Percentiles rank a stretch among this genome's conserved stretches.
Conservation (phyloP, 2,888 invertebrate species). For the Cheilosia soror region DNA sequence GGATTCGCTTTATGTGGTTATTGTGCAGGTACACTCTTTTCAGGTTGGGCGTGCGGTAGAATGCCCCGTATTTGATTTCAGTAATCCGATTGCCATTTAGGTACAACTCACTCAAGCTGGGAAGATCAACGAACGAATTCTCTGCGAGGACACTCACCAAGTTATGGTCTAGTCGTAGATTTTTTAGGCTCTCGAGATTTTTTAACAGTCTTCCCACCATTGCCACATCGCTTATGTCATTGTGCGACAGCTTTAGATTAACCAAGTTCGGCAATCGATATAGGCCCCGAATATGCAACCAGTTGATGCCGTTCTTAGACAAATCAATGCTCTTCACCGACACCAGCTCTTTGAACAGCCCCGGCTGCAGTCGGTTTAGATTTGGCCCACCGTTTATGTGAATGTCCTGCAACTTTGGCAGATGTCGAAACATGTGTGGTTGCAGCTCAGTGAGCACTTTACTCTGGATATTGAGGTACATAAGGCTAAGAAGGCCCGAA, state of each 20-base stretch:
- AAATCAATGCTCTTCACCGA: slow-evolving; percentile 90
- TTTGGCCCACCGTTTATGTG: slow-evolving; percentile 89
- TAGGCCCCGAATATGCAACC: slow-evolving; percentile 91
- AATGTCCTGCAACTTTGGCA: slow-evolving; percentile 90
- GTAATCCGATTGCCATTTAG: slow-evolving; percentile 90
- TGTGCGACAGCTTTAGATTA: slow-evolving; percentile 89
- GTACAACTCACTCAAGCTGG: slow-evolving; percentile 87
- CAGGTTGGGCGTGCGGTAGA: slow-evolving; percentile 90
- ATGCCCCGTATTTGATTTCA: slow-evolving; percentile 91
- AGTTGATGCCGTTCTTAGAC: slow-evolving; percentile 89
- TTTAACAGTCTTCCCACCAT: slow-evolving; percentile 91
- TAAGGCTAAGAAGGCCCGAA: slow-evolving; percentile 88
- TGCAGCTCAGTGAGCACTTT: slow-evolving; percentile 87
- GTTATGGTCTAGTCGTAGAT: slow-evolving; percentile 89
- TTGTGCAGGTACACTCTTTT: slow-evolving; percentile 90
- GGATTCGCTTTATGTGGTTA: slow-evolving; percentile 90
- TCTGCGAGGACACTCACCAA: slow-evolving; percentile 89
- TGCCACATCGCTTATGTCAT: slow-evolving; percentile 90
- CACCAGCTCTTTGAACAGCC: slow-evolving; percentile 88
- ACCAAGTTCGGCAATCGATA: slow-evolving; percentile 87
- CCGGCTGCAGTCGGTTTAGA: slow-evolving; percentile 89
- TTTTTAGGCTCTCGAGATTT: slow-evolving; percentile 89
- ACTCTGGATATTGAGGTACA: slow-evolving; percentile 90
- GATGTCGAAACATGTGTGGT: slow-evolving; percentile 88
- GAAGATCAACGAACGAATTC: slow-evolving; percentile 91